Evolutionary conservation across 2,888 invertebrate species (phyloP), one percentile per base, ranked within the genome.

Genomic region (Cataglyphis livida): DNA sequence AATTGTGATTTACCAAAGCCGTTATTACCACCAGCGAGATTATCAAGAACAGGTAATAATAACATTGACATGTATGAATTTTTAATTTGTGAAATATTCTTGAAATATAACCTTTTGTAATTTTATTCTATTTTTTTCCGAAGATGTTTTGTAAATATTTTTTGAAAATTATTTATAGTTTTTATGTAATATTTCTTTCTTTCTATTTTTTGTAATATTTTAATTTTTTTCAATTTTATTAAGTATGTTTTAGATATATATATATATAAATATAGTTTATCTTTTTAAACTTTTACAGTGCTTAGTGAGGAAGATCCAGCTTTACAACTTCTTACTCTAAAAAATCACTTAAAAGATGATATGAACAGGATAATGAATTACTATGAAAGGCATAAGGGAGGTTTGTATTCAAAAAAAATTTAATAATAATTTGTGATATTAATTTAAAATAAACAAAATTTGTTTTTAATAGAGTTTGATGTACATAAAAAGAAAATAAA

Each of bases 1-100:
- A 82, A 85, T 65, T 92, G 92, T 83, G 93, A 93, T 85, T 86
- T 93, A 78, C 94, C 94, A 66, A 93, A 92, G 76, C 94, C 94
- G 21, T 82, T 94, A 32, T 84, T 94, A 44, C 94, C 94, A 28
- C 94, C 93, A 18, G 91, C 87, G 5, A 93, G 86, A 82, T 81
- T 92, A 61, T 88, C 91, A 25, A 87, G 91, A 83, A 88, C 86
- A 83, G 90, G 93, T 93, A 86, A 25, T 57, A 28, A 64, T 15
- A 73, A 41, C n/a, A 32, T 7, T 32, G 28, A 74, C 32, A 10
- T 3, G 1, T 44, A 10, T 1, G 1, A 71, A 3, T 18, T 64
- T n/a, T 28, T 25, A 59, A 48, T 48, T 59, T 59, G 25, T 25
- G 12, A 70, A 28, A 41, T 38, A 51, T 59, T 35, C 0, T 62